phyloP scores from a whole-genome alignment of 2,888 invertebrate species.

The Hedychridium roseum region DNA sequence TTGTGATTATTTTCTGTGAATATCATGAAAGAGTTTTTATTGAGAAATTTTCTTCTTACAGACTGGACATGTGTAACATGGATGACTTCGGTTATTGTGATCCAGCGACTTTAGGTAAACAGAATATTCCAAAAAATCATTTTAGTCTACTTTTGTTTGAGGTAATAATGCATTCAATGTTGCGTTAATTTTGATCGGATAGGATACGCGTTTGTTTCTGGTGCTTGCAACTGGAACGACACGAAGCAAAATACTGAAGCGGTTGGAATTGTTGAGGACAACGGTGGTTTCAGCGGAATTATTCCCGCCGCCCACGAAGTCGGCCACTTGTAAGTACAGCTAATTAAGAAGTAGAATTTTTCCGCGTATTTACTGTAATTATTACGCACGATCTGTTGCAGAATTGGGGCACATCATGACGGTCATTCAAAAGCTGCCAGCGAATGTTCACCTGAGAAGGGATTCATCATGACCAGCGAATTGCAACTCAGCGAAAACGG shows the following conservation, averaged over 20 bases:
- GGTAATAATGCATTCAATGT: background rate
- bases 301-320: conserved; percentile 53
- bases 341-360: too few relatives aligned
- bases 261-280: conserved; percentile 54
- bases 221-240: conserved; percentile 46
- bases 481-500: conserved; percentile 37
- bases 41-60: too few relatives aligned
- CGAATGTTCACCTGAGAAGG: conserved; percentile 31
- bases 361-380: too few relatives aligned
- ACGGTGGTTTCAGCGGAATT: conserved; percentile 52
- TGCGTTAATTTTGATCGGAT: background rate
- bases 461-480: conserved; percentile 46
- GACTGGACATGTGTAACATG: conserved; percentile 45
- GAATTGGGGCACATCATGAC: conserved; percentile 52
- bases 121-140: background rate
- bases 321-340: conserved; percentile 53
- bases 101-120: conserved; percentile 42
- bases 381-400: too few relatives aligned
- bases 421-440: conserved; percentile 18
- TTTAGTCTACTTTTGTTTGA: background rate
- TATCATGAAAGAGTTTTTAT: too few relatives aligned
- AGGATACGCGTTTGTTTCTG: conserved; percentile 51
- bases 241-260: conserved; percentile 39
- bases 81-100: conserved; percentile 30
- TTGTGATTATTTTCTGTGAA: too few relatives aligned